phyloP scores from a whole-genome alignment of 2,797 vertebrate species.

The Uromys caudimaculatus region DNA sequence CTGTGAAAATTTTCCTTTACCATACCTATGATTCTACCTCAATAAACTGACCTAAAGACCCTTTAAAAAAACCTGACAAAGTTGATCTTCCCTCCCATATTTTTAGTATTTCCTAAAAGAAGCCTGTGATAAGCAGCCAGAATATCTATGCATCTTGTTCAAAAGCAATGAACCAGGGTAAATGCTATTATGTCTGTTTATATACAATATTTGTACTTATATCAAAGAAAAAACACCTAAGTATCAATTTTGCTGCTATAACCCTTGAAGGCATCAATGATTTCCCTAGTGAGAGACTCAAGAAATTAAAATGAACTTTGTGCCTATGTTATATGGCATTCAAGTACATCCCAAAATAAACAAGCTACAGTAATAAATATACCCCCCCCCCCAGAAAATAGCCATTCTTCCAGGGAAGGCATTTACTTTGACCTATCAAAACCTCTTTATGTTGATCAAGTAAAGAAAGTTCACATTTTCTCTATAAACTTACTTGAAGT shows the following conservation, averaged over 20 bases:
- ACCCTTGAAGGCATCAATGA: conserved; percentile 43
- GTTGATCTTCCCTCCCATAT: background rate
- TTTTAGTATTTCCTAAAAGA: conserved; percentile 20
- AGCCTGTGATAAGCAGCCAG: background rate
- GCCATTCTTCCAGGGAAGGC: conserved; percentile 24
- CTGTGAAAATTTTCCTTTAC: background rate
- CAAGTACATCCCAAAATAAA: conserved; percentile 44
- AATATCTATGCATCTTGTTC: conserved; percentile 4
- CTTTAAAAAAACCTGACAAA: conserved; percentile 1
- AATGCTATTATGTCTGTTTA: background rate
- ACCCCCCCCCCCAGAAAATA: background rate
- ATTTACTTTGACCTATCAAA: conserved; percentile 43
- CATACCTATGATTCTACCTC: background rate
- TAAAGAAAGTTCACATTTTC: conserved; percentile 50
- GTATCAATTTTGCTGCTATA: background rate
- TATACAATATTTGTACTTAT: conserved; percentile 52
- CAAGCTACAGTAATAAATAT: conserved; percentile 11
- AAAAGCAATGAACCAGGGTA: background rate
- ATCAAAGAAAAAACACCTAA: conserved; percentile 58
- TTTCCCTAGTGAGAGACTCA: conserved; percentile 44
- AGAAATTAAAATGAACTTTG: conserved; percentile 71
- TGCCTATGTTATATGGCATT: conserved; percentile 18
- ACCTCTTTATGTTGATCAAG: background rate
- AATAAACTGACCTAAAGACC: background rate
- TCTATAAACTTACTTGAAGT: conserved; percentile 3